phyloP scores from a whole-genome alignment of 2,113 vertebrate genomes.

The Pseudorectes ferrugineus region DNA sequence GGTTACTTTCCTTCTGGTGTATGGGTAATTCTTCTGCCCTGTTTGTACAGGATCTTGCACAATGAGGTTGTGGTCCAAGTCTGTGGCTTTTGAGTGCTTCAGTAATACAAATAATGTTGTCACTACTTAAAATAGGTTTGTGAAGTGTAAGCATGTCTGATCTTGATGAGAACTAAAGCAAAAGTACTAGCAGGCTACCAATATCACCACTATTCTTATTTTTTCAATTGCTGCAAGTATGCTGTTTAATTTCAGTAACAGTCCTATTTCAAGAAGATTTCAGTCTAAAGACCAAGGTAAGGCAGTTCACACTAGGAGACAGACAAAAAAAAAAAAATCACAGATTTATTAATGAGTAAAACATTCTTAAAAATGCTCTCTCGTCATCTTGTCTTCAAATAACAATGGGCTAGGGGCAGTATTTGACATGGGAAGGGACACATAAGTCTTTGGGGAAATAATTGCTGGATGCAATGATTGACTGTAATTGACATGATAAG shows the following conservation, averaged over 20 bases:
- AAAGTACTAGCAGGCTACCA: background rate
- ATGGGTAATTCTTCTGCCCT: background rate
- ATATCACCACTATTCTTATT: background rate
- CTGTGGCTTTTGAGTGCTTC: conserved; percentile 22
- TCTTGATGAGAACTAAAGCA: background rate
- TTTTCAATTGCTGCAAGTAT: background rate
- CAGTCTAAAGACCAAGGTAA: background rate
- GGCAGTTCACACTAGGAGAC: background rate
- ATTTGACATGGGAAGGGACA: background rate
- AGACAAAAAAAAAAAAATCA: background rate
- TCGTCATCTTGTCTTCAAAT: background rate
- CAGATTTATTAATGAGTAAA: background rate
- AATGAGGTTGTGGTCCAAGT: background rate
- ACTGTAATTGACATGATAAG: background rate
- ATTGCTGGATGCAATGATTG: background rate
- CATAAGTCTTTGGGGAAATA: background rate
- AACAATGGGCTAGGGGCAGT: background rate
- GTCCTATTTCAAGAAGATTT: background rate
- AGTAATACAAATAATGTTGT: conserved; percentile 28
- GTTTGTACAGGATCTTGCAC: conserved; percentile 36
- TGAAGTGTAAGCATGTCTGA: background rate
- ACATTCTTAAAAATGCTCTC: background rate
- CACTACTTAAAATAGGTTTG: conserved; percentile 23
- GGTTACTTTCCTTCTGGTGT: background rate
- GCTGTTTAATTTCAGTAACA: background rate